phyloP scores from a whole-genome alignment of 1,140 invertebrate genomes.

The Pseudobourletiella spinata region DNA sequence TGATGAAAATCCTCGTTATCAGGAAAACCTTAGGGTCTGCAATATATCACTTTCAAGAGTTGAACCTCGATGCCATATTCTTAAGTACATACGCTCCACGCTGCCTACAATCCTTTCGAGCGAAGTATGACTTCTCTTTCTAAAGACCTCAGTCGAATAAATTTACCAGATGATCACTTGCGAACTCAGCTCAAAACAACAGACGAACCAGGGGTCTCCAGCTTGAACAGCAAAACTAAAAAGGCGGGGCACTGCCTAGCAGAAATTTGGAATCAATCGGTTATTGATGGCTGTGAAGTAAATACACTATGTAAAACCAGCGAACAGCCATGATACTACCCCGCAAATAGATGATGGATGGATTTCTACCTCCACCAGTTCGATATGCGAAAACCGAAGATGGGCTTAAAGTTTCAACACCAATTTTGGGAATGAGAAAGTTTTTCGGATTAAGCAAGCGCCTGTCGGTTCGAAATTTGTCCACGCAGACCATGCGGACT shows the following conservation, averaged over 20 bases:
- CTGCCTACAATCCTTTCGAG: conserved; percentile 39
- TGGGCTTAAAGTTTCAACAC: not conserved
- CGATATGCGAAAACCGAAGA: not conserved
- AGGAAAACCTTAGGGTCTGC: not conserved
- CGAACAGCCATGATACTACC: not conserved
- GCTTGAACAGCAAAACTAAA: conserved; percentile 29
- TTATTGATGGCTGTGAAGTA: not conserved
- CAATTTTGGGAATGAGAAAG: not conserved
- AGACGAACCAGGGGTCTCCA: not conserved
- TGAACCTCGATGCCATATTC: conserved; percentile 42
- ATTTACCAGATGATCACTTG: conserved; percentile 40
- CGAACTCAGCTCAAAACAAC: conserved; percentile 40
- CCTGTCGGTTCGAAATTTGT: not conserved
- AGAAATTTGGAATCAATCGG: not conserved
- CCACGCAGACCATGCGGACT: not conserved
- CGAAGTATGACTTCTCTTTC: conserved; percentile 41
- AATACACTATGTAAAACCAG: not conserved
- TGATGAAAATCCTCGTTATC: conserved; percentile 40
- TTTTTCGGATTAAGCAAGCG: not conserved
- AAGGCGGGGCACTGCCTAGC: conserved; percentile 38
- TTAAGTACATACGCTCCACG: conserved; percentile 43
- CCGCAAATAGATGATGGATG: not conserved
- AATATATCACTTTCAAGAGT: conserved; percentile 10
- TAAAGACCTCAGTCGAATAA: conserved; percentile 39
- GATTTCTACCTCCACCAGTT: not conserved